Evolutionary conservation across 2,888 invertebrate species (phyloP), one percentile per base, ranked within the genome.

Genomic region (Drosophila fungiperda): DNA sequence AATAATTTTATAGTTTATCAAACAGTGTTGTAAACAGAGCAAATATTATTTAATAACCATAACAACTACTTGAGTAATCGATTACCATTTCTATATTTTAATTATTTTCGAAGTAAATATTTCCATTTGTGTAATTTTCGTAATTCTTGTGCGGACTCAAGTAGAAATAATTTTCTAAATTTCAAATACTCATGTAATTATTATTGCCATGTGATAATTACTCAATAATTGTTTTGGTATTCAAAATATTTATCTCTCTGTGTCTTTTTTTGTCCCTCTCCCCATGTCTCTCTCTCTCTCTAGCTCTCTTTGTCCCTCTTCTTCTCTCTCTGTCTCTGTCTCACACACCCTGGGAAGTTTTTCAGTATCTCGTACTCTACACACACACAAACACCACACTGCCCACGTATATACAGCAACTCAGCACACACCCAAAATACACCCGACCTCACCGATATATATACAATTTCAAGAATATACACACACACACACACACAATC

Each of bases 311-410:
- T 36, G 5, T 63, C 42, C 38, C 23, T 45, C 23, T 20, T 35
- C n/a, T 23, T 72, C 55, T 70, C 49, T 66, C 26, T 20, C 12
- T 20, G 15, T 59, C 26, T 42, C 17, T 11, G 23, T 64, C 32
- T 38, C 48, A 15, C 29, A 52, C 15, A 38, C 36, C 52, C 48
- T 65, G 62, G 73, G 67, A 68, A 73, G 73, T 63, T 33, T 32
- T 67, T 67, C 73, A 45, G 29, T 20, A 53, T 67, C 62, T 64
- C 68, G 73, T 40, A 71, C 76, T 38, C 45, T 40, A 68, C 35
- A 69, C 54, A 58, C 63, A 62, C 60, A 73, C 61, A 73, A 42
- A 66, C 32, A 53, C 67, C 66, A 82, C 57, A 55, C 45, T 26
- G 52, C 40, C 61, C 50, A 54, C 60, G 42, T 26, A 33, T 26